Conservation (phyloP, 2,113 vertebrate species). For the Proterorhinus semilunaris region DNA sequence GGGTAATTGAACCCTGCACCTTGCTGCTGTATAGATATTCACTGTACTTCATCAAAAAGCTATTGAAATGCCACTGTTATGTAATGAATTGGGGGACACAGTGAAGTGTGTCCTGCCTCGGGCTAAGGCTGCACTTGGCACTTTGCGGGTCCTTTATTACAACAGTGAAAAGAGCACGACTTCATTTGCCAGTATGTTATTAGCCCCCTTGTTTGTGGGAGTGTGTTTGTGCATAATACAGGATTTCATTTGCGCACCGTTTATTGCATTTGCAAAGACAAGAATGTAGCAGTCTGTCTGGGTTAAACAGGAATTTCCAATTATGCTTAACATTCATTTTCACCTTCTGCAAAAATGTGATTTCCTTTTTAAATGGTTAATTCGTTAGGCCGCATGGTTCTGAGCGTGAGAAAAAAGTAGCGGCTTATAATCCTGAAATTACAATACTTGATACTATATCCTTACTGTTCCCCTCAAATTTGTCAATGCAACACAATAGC, state of each 20-base stretch:
- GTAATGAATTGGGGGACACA: conserved; percentile 22
- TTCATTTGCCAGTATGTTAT: conserved; percentile 10
- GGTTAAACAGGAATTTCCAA: conserved; percentile 34
- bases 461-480: not conserved
- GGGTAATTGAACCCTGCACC: conserved; percentile 7
- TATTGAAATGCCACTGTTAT: conserved; percentile 25
- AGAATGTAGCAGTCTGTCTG: conserved; percentile 8
- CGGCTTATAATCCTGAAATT: no score
- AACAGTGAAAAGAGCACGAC: conserved; percentile 44
- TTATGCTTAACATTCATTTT: conserved; percentile 28
- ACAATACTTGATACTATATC: not conserved
- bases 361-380: not conserved
- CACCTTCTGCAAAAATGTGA: conserved; percentile 2
- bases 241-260: conserved; percentile 9
- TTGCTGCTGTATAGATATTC: not conserved
- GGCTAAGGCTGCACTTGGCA: conserved; percentile 34
- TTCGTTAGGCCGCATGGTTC: no score
- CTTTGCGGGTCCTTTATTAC: conserved; percentile 44
- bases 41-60: conserved; percentile 7
- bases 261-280: conserved; percentile 31
- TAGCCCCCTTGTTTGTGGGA: conserved; percentile 16
- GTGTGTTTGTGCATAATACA: not conserved
- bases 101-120: conserved; percentile 25
- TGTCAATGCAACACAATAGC: not conserved
- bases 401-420: no score